Evolutionary conservation across 2,888 invertebrate species (phyloP).

Genomic region (Herminia tarsipennalis): DNA sequence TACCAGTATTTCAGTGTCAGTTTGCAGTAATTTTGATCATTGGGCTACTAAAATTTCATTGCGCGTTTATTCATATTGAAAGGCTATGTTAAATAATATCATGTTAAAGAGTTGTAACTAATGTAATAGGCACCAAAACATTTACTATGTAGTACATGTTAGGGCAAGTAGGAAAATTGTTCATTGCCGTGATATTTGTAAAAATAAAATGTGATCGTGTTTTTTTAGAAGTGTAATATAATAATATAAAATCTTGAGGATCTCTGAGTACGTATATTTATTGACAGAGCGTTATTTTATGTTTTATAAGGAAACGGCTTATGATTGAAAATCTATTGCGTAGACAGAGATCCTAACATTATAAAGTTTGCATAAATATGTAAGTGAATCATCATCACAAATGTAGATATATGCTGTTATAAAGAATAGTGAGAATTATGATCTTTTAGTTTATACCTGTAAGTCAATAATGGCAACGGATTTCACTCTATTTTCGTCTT

Average conservation of each 20-base stretch:
- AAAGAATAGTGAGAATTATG: no score
- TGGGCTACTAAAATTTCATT: slow-evolving; percentile 4
- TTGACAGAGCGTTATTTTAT: background rate
- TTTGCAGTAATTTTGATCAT: slow-evolving; percentile 5
- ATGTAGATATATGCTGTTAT: no score
- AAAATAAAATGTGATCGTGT: slow-evolving; percentile 42
- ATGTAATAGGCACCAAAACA: slow-evolving; percentile 46
- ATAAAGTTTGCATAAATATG: no score
- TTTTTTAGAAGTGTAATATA: slow-evolving; percentile 32
- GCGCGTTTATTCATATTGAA: slow-evolving; percentile 9
- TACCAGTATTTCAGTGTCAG: no score
- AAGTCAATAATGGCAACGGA: no score
- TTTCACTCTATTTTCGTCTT: no score
- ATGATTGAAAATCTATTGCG: no score
- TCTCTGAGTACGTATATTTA: no score
- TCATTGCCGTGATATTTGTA: slow-evolving; percentile 52
- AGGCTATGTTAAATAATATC: slow-evolving; percentile 10
- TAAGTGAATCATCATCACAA: no score
- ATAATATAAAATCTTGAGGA: slow-evolving; percentile 21
- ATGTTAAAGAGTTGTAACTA: slow-evolving; percentile 51
- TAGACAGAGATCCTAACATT: no score
- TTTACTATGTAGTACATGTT: slow-evolving; percentile 54
- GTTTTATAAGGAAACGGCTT: no score
- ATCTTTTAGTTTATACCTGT: no score
- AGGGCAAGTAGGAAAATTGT: slow-evolving; percentile 66